phyloP scores from a whole-genome alignment of 2,113 vertebrate species.

The Stegostoma tigrinum region DNA sequence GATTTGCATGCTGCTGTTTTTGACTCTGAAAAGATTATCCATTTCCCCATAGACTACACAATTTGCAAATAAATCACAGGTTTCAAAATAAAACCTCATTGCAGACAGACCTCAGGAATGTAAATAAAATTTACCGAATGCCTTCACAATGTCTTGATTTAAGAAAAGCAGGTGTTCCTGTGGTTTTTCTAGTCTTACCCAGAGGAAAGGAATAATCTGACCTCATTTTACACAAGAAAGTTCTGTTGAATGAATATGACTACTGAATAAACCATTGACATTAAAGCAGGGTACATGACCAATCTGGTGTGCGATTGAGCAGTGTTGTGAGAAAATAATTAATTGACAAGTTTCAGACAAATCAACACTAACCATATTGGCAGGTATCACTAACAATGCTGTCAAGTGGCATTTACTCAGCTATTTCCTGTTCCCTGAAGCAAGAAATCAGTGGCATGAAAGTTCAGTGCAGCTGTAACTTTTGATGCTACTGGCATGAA shows the following conservation, averaged over 20 bases:
- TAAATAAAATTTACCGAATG: background rate
- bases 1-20: background rate
- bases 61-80: background rate
- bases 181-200: background rate
- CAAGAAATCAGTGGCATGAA: no score
- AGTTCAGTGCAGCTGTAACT: no score
- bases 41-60: background rate
- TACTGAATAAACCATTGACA: background rate
- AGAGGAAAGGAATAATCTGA: background rate
- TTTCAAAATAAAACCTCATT: background rate
- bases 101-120: conserved; percentile 28
- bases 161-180: background rate
- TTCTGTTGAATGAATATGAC: background rate
- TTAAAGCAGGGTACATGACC: background rate
- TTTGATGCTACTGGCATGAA: no score
- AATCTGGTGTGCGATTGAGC: background rate
- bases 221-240: background rate
- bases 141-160: background rate
- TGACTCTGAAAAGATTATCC: background rate
- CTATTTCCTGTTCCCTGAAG: background rate
- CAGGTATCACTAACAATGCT: background rate
- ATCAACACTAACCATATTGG: background rate
- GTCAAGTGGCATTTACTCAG: background rate
- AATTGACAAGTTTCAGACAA: background rate
- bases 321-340: background rate